Base-by-base conservation (phyloP, 2,113 vertebrate genomes). In the Phainopepla nitens region DNA sequence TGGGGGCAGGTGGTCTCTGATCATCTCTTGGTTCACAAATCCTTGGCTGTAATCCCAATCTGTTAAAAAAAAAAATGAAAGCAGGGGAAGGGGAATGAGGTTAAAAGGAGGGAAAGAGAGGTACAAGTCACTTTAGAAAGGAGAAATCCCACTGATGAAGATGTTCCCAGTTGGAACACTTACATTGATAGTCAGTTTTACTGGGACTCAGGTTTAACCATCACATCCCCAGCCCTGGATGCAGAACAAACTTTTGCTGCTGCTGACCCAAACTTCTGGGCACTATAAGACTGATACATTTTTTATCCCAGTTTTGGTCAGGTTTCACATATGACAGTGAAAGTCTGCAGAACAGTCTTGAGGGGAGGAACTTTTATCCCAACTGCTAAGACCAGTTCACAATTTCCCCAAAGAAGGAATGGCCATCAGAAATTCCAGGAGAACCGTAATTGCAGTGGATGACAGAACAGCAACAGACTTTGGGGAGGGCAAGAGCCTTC, bases 41-140 rank as follows among this genome's bases (percentile, higher is more conserved):
- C 99, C 99, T 80, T 98, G 95, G 93, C 99, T 99, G 98, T 99
- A 99, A 47, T 98, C 98, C 99, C 99, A 99, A 20, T 62, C 99
- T 99, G 80, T 62, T 53, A 9, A 29, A 77, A 56, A 54, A 79
- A 39, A 25, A 50, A 69, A 39, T 4, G 94, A 13, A 49, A 68
- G 90, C 7, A 45, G 6, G 35, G 49, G 20, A 69, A 78, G 5
- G 45, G 14, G 20, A 75, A 35, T 0, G 0, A 70, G 27, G 35
- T 9, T 24, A 80, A 57, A 44, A 78, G 36, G 11, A 82, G 10
- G 15, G 20, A 68, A 69, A 76, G n/a, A 39, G 2, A 33, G 20
- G 41, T 8, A 25, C 4, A 58, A 79, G 9, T 68, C 31, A 62
- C n/a, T 69, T 91, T 3, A 73, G 47, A 44, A 60, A 68, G 53